Base-by-base conservation (phyloP, 64 coral and sea anemone genomes). In the Montipora sp. region DNA sequence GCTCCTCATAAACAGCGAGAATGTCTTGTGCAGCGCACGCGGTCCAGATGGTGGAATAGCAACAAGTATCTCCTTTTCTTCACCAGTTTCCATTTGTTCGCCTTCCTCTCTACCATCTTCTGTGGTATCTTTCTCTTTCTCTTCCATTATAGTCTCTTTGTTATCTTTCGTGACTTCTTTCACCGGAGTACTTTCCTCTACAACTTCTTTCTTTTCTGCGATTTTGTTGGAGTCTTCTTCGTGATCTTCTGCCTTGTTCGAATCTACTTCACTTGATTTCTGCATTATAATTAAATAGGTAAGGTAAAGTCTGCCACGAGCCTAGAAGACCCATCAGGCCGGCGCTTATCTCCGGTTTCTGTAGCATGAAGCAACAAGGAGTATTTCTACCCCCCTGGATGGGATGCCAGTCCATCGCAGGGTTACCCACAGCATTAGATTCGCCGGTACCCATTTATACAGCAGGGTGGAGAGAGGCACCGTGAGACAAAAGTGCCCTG, bases 1-100 rank as follows among this genome's bases (percentile, higher is more conserved):
- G 82, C 94, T 96, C 77, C 98, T 91, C 75, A 99, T 96, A 18
- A 99, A 99, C 60, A 99, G 75, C 3, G 98, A 99, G 50, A 94
- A 96, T 3, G 98, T 96, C 76, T 94, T 96, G 80, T 99, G 98
- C 36, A 99, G 74, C 43, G 98, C 91, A 2, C 92, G 91, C 3
- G 94, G 94, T 59, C 83, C 95, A 67, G 58, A 60, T 12, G 80
- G 36, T 36, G 36, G 36, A 36, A 36, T 36, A 36, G 36, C 45
- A 7, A 83, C 6, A 3, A 43, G 21, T 3, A 82, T 3, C 46
- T 48, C 43, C 5, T 68, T 74, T 53, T 18, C 75, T 16, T 80
- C 89, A 65, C 49, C 66, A 51, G 68, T 48, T 9, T 74, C 90
- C 27, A 82, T 90, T 5, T 69, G 84, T 75, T 92, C 72, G 12